Evolutionary conservation across 2,797 vertebrate species (phyloP), one percentile per base, ranked within the genome.

Genomic region (Enteromius anoplus): DNA sequence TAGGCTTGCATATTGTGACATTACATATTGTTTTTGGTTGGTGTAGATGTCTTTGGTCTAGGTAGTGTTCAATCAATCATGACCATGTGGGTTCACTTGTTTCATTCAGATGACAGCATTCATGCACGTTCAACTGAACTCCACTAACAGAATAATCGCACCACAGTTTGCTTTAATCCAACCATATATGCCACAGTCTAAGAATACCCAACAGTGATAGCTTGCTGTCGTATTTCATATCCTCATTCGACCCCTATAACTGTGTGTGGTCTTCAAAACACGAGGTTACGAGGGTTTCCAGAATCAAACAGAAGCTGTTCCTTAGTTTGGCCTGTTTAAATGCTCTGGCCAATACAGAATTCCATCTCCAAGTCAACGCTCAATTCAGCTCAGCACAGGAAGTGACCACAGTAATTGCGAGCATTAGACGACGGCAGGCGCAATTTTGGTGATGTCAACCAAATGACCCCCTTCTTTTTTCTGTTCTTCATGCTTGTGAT

Each of bases 301-400:
- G 58, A 49, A 32, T 47, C 69, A 71, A 78, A 80, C 58, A 65
- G 32, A 42, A 72, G 69, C 55, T 37, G 53, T 49, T 78, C 26
- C 51, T 37, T 15, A 58, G 26, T 58, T 76, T 70, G 10, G 37
- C 71, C 47, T 58, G 29, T 55, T 21, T 80, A 76, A 81, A 9
- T 83, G 82, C 55, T 71, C 17, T 58, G 7, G 73, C 51, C 49
- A 79, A 62, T 65, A 78, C 66, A 79, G 51, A 17, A 68, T 66
- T 77, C 53, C 75, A 66, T 7, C 72, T 76, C 82, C 5, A 72
- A 47, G 85, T 75, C 55, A 87, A 86, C 66, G 19, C 5, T 17
- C 1, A 71, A 19, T 71, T 85, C 70, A 55, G 51, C 78, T 77
- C 60, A 32, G n/a, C 71, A 78, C 34, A 86, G 76, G 66, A 90